Base-by-base conservation (phyloP, 2,113 vertebrate species). In the Arvicanthis niloticus region DNA sequence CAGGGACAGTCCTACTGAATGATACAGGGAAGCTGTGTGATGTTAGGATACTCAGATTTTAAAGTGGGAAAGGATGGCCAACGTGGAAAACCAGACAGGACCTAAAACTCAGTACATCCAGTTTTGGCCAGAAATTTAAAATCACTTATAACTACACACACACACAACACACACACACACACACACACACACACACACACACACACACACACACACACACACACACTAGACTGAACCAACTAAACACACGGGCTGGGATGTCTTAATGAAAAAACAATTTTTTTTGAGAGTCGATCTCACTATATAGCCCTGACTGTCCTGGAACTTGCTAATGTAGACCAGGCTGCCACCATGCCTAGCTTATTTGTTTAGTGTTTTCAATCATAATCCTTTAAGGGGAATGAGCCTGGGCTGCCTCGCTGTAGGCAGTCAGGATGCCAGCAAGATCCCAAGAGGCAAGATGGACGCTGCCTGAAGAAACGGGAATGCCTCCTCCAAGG, bases 381-480 rank as follows among this genome's bases (percentile, higher is more conserved):
- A 45, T 48, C 21, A 12, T 24, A 34, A 80, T 24, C 40, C 65
- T 86, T 62, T 48, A 45, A 31, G 12, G 58, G 60, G 22, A 11
- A 16, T 3, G 8, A 70, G 90, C 26, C 88, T 29, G 15, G 45
- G 22, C 26, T 26, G 29, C 26, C 17, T 65, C 11, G 19, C 53
- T 0, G 24, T 6, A n/a, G 24, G 31, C 29, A 10, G 7, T 34
- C 4, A 10, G 26, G 12, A 40, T 29, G 22, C 70, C 45, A 2
- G 45, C 11, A 5, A 15, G 89, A 65, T 68, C 5, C 0, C 3
- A 1, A 73, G 5, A 76, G 0, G 4, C 0, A 12, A 51, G 40
- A 1, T 1, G 1, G 4, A 26, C 0, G 0, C 15, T 0, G 0
- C 80, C 8, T 4, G 37, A 1, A 29, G 26, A 29, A 62, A 48